A percentile compares a stretch with the other conserved stretches of the same genome.
These are phyloP conservation scores for Agriopis marginaria DNA, from an alignment of 2,888 invertebrate species.

Conservation along the genomic window DNA sequence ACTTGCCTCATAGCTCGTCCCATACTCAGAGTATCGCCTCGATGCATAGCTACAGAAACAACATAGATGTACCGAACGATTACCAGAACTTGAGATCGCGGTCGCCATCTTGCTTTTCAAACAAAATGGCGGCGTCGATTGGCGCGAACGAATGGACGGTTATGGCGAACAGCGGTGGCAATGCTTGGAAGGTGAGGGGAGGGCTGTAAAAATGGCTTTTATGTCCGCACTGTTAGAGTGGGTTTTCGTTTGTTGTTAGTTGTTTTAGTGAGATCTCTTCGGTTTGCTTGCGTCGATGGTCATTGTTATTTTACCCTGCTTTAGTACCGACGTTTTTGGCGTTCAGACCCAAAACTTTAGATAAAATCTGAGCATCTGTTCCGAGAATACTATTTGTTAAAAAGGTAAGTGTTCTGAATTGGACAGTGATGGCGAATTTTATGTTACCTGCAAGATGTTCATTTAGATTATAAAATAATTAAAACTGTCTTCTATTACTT, in stretches of 20 bases:
- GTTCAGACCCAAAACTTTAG: too few relatives aligned
- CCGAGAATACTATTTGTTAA: background rate
- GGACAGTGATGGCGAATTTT: too few relatives aligned
- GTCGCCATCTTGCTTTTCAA: constrained; percentile 85
- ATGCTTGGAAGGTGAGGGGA: constrained; percentile 86
- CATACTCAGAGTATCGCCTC: constrained; percentile 84
- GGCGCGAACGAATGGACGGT: constrained; percentile 83
- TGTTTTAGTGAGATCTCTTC: constrained; percentile 78
- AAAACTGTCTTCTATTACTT: background rate
- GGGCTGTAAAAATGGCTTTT: constrained; percentile 70
- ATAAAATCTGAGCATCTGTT: background rate
- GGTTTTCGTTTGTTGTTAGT: constrained; percentile 57
- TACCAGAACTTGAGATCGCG: constrained; percentile 83
- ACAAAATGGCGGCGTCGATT: constrained; percentile 83
- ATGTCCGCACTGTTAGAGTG: constrained; percentile 65
- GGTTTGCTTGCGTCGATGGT: constrained; percentile 20
- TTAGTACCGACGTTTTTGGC: background rate
- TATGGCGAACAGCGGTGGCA: constrained; percentile 75
- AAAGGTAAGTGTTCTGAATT: background rate
- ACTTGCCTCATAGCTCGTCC: constrained; percentile 79
- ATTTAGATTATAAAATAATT: background rate
- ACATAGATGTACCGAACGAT: constrained; percentile 81
- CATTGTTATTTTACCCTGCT: constrained; percentile 1
- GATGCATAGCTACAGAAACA: constrained; percentile 84
- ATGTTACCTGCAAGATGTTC: too few relatives aligned